phyloP scores from a whole-genome alignment of 2,888 invertebrate species.

The Tenthredo distinguenda region DNA sequence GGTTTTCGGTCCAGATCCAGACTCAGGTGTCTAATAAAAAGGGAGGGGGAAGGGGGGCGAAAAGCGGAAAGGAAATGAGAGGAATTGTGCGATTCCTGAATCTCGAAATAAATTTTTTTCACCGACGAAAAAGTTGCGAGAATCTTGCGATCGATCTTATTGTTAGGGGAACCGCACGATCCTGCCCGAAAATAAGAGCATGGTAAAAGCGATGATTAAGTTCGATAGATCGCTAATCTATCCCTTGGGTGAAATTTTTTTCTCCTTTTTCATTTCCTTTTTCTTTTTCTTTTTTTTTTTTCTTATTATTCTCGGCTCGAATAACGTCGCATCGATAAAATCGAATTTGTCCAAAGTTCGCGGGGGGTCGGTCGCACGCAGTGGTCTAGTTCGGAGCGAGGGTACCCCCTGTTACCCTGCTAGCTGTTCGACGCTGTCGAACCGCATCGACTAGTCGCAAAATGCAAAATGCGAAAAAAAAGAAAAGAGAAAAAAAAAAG shows the following conservation, averaged over 20 bases:
- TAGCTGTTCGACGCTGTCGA: not conserved
- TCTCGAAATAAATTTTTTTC: not conserved
- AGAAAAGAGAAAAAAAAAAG: not conserved
- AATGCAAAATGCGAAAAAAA: not conserved
- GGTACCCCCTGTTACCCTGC: not conserved
- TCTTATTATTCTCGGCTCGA: not conserved
- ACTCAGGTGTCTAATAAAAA: not conserved
- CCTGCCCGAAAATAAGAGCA: not conserved
- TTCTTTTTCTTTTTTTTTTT: not conserved
- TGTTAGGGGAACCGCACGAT: not conserved
- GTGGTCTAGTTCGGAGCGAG: not conserved
- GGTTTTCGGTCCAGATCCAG: not conserved
- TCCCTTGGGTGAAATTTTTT: not conserved
- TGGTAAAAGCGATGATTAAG: not conserved
- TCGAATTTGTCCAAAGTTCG: slow-evolving; percentile 70
- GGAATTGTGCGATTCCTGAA: not conserved
- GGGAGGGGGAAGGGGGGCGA: not conserved
- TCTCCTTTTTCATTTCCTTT: not conserved
- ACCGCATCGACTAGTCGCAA: not conserved
- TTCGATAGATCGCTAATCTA: not conserved
- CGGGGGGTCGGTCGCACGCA: slow-evolving; percentile 57
- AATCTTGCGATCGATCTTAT: not conserved
- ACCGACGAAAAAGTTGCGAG: too few relatives aligned
- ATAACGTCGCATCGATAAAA: slow-evolving; percentile 62
- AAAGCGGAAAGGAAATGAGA: not conserved